These are phyloP conservation scores for Habropoda laboriosa DNA, from an alignment of 1,140 invertebrate species.

Conservation along the genomic window DNA sequence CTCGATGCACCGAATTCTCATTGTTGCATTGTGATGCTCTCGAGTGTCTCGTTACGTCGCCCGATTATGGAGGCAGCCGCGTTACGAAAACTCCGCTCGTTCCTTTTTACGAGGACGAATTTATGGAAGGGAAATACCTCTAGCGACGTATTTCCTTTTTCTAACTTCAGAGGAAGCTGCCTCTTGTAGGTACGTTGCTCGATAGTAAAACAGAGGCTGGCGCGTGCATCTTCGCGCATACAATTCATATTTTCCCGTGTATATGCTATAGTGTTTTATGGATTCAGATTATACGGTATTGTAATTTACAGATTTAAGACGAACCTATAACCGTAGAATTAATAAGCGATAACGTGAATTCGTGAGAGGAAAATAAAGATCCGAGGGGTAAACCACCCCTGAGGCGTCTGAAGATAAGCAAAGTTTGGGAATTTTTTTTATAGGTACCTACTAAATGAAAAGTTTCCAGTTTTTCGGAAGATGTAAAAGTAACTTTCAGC, in stretches of 20 bases:
- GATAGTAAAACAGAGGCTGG: conserved; percentile 31
- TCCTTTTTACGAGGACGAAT: conserved; percentile 67
- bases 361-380: no score
- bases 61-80: conserved; percentile 50
- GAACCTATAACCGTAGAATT: no score
- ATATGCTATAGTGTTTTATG: no score
- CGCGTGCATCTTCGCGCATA: not conserved
- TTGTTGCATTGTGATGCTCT: conserved; percentile 52
- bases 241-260: not conserved
- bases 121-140: conserved; percentile 66
- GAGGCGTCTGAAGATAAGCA: no score
- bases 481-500: no score
- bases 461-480: no score
- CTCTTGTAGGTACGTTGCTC: not conserved
- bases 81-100: conserved; percentile 70
- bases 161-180: conserved; percentile 7
- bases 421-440: no score
- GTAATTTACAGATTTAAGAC: no score
- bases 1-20: conserved; percentile 57
- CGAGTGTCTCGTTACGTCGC: conserved; percentile 52
- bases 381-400: no score
- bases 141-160: conserved; percentile 51
- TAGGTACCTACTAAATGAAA: no score
- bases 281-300: no score
- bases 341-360: no score